phyloP scores from a whole-genome alignment of 2,113 vertebrate species.

The Ibidorhyncha struthersii region DNA sequence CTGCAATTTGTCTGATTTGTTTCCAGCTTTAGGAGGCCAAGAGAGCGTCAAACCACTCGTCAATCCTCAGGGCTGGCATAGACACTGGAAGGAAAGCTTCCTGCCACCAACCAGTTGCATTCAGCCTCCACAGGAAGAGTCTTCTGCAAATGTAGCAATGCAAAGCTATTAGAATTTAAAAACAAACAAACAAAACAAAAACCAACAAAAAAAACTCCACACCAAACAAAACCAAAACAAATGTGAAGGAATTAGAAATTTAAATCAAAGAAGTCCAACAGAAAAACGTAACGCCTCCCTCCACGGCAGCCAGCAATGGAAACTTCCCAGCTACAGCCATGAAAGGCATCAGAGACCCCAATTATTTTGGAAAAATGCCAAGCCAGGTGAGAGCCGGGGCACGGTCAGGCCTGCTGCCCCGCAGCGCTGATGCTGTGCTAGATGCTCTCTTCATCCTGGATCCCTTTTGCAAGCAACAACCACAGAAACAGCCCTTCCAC shows the following conservation, averaged over 20 bases:
- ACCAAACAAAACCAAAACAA: neutral
- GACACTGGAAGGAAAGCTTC: neutral
- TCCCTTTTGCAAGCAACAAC: neutral
- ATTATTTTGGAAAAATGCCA: neutral
- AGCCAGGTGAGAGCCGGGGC: neutral
- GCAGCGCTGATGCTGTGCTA: neutral
- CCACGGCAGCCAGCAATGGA: neutral
- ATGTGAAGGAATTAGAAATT: neutral
- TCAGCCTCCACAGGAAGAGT: neutral
- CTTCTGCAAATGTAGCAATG: neutral
- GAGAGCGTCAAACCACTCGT: neutral
- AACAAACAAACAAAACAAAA: neutral
- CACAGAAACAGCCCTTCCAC: neutral
- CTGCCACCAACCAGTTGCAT: neutral
- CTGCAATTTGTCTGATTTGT: neutral
- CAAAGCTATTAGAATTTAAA: neutral
- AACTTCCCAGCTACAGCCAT: neutral
- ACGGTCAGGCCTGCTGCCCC: neutral
- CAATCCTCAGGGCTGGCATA: neutral
- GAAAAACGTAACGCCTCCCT: neutral
- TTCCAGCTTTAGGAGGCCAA: neutral
- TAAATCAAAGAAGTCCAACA: neutral
- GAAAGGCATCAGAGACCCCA: neutral
- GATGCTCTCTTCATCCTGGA: neutral
- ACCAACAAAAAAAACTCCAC: neutral